These are phyloP conservation scores for Rhincodon typus DNA, from an alignment of 2,797 vertebrate genomes.

Conservation along the genomic window DNA sequence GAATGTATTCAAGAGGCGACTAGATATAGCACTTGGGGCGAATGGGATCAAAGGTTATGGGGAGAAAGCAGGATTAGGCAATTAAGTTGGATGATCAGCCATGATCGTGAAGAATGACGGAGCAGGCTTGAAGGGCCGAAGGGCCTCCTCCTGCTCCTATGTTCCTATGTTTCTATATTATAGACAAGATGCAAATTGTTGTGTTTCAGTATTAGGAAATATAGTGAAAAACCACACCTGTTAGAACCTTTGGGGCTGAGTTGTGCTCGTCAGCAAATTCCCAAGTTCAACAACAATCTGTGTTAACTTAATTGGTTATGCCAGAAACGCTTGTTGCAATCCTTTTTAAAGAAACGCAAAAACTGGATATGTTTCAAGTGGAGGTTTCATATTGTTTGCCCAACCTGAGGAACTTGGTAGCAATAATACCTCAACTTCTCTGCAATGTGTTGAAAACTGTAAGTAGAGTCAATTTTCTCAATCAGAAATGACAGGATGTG, in stretches of 20 bases:
- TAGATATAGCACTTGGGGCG: no score
- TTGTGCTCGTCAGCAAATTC: not conserved
- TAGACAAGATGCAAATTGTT: not conserved
- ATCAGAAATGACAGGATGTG: not conserved
- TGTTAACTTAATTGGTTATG: not conserved
- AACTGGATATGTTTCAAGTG: not conserved
- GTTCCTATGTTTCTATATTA: no score
- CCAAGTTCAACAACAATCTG: not conserved
- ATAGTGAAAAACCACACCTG: not conserved
- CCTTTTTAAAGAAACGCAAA: not conserved
- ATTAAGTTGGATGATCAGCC: no score
- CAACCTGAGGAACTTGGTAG: not conserved
- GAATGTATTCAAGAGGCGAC: no score
- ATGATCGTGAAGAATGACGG: no score
- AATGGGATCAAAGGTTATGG: no score
- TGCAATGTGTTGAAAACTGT: not conserved
- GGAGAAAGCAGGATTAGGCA: no score
- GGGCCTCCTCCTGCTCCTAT: no score
- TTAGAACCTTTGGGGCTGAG: slow-evolving; percentile 14
- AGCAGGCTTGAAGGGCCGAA: no score
- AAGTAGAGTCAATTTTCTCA: not conserved
- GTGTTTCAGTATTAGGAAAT: not conserved
- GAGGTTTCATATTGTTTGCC: not conserved
- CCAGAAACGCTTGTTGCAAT: not conserved
- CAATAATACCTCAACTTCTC: not conserved